These are phyloP conservation scores for Neelides folsomi DNA, from an alignment of 2,888 invertebrate species.

Conservation along the genomic window DNA sequence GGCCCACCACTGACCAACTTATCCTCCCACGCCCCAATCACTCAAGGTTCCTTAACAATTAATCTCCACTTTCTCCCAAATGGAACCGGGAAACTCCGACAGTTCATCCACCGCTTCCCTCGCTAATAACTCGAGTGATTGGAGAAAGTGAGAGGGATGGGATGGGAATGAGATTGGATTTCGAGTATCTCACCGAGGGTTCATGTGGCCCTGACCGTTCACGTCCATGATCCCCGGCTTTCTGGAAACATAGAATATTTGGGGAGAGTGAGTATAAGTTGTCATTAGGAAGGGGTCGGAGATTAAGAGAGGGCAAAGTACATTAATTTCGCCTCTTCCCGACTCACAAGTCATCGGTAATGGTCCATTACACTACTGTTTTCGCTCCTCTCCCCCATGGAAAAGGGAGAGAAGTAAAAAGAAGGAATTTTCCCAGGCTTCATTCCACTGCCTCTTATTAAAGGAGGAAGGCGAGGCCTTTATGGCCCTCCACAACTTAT, in stretches of 20 bases:
- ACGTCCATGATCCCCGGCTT: conserved; percentile 32
- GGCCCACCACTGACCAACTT: background rate
- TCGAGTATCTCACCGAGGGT: conserved; percentile 18
- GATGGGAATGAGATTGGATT: background rate
- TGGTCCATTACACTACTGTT: background rate
- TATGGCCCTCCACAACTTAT: too few species aligned
- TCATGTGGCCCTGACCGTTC: conserved; percentile 25
- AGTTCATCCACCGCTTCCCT: background rate
- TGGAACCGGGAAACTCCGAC: too few species aligned
- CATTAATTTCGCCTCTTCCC: background rate
- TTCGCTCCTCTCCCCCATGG: background rate
- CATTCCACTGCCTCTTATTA: too few species aligned
- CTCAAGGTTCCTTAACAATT: background rate
- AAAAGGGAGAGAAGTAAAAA: background rate
- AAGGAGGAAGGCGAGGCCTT: too few species aligned
- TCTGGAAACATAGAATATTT: conserved; percentile 15
- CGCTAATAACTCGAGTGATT: background rate
- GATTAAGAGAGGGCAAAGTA: background rate
- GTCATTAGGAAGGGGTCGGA: too few species aligned
- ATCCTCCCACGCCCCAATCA: conserved; percentile 12
- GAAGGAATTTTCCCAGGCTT: background rate
- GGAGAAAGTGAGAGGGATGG: background rate
- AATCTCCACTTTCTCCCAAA: too few species aligned
- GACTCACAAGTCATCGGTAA: background rate
- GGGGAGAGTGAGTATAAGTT: too few species aligned